Evolutionary conservation across 2,888 invertebrate genomes (phyloP).

Genomic region (Ceriagrion tenellum): DNA sequence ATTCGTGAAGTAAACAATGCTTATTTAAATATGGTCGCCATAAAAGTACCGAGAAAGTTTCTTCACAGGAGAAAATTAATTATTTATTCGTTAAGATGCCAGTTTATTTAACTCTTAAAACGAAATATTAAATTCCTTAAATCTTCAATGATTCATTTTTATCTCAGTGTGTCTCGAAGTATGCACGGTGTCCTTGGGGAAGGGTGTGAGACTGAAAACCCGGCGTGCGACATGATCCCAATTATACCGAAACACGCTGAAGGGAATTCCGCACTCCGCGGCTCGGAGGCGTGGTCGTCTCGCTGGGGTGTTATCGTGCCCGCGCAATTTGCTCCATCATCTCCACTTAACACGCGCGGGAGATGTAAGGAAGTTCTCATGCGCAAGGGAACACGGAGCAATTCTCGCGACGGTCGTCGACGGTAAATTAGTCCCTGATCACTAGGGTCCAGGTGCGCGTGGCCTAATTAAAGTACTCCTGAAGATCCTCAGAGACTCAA

Average conservation of each 20-base stretch:
- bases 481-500: background rate
- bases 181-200: background rate
- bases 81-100: no score
- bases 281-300: background rate
- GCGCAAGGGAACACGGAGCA: background rate
- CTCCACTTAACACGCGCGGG: background rate
- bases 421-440: background rate
- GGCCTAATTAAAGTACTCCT: background rate
- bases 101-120: no score
- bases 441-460: background rate
- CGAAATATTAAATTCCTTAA: background rate
- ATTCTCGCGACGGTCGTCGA: background rate
- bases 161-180: background rate
- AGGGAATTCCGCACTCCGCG: background rate
- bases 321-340: background rate
- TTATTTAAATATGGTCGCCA: no score
- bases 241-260: background rate
- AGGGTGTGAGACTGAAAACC: background rate
- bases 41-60: no score
- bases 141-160: background rate
- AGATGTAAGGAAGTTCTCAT: background rate
- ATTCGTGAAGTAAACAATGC: no score
- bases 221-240: background rate
- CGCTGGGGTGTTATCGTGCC: background rate
- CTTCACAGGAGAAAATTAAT: no score